A percentile compares a stretch with the other conserved stretches of the same genome.
Evolutionary conservation across 2,797 vertebrate genomes (phyloP).

Genomic region (Carduelis carduelis): DNA sequence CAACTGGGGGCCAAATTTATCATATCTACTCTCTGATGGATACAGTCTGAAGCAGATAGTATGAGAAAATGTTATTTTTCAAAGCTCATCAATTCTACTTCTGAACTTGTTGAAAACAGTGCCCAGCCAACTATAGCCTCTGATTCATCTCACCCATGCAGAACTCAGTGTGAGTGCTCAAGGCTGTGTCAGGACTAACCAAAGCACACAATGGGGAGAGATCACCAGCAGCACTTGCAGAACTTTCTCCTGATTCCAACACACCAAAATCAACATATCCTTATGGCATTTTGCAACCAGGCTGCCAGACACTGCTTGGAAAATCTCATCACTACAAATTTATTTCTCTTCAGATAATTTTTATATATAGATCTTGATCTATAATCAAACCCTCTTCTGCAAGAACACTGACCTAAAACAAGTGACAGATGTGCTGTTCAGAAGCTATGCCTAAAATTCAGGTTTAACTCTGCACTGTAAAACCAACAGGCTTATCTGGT

Average conservation of each 20-base stretch:
- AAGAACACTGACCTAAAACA: background rate
- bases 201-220: accelerated
- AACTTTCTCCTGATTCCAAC: background rate
- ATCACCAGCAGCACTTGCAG: background rate
- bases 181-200: background rate
- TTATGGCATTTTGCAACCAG: background rate
- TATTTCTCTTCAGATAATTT: background rate
- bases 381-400: background rate
- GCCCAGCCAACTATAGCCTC: background rate
- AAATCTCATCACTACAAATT: background rate
- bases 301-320: background rate
- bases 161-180: accelerated
- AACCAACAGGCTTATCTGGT: background rate
- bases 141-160: background rate
- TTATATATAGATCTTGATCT: background rate
- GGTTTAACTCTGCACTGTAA: background rate
- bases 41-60: background rate
- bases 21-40: background rate
- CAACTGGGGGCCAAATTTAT: background rate
- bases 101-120: background rate
- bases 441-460: background rate
- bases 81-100: background rate
- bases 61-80: background rate
- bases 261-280: background rate
- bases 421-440: background rate